phyloP scores from a whole-genome alignment of 1,140 invertebrate species.

The Asobara japonica region DNA sequence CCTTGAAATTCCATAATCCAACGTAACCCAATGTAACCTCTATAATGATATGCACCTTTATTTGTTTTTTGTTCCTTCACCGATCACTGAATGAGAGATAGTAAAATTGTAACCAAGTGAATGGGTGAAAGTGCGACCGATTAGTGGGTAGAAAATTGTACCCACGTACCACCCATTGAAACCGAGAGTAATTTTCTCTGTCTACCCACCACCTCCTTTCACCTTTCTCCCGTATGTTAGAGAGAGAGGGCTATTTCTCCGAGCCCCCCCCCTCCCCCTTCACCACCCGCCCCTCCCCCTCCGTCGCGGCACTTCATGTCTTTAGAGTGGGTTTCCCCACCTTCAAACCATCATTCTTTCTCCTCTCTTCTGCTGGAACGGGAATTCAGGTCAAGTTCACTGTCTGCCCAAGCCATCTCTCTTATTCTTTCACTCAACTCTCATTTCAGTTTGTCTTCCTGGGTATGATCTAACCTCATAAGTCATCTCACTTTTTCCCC shows the following conservation, averaged over 20 bases:
- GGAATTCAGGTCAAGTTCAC: conserved; percentile 56
- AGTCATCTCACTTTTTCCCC: conserved; percentile 35
- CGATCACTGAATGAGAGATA: conserved; percentile 16
- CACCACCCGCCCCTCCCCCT: background rate
- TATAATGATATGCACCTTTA: background rate
- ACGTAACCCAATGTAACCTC: background rate
- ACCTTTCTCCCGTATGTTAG: conserved; percentile 8
- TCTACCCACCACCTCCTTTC: background rate
- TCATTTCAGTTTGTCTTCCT: conserved; percentile 12
- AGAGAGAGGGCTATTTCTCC: background rate
- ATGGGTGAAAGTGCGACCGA: conserved; percentile 21
- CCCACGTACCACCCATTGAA: background rate
- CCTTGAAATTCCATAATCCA: background rate
- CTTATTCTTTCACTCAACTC: conserved; percentile 37
- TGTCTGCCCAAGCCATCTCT: conserved; percentile 38
- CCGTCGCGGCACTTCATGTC: conserved; percentile 29
- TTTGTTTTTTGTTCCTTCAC: background rate
- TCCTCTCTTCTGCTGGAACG: conserved; percentile 40
- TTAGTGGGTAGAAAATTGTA: conserved; percentile 11
- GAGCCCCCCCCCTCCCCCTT: background rate
- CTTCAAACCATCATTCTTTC: conserved; percentile 48
- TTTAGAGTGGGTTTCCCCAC: conserved; percentile 8
- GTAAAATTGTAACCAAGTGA: conserved; percentile 12
- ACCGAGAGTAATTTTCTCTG: conserved; percentile 19
- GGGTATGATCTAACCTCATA: background rate